Evolutionary conservation across 2,113 vertebrate species (phyloP), one percentile per base, ranked within the genome.

Genomic region (Pantherophis guttatus): DNA sequence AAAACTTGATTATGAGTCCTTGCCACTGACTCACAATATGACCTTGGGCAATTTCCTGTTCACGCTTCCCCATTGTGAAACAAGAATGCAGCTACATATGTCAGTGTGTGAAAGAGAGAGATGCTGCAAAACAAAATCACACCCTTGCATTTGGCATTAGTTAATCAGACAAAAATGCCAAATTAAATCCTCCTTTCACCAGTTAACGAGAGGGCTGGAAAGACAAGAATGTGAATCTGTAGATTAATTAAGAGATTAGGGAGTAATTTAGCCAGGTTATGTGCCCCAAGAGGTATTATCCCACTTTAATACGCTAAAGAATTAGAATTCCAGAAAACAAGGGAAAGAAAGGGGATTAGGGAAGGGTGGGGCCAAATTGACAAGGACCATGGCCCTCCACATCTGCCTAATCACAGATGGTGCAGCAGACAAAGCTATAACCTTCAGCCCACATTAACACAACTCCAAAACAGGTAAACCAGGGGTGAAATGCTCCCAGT

Each of bases 11-110:
- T 52, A n/a, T 88, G 62, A 88, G 13, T 92, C 44, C 59, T 48
- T 92, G 91, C 91, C 91, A 92, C 91, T 92, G 91, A 88, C 62
- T 92, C 87, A 92, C 50, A 88, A 15, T 29, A 86, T 88, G 87
- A 86, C n/a, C 55, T 93, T 91, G 94, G 94, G 93, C 94, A 95
- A 90, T 57, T 92, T 92, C 86, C 91, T 92, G 88, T 53, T 62
- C 58, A 19, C 53, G 53, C 87, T 88, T 70, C 87, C 59, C 91
- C 62, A 21, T 88, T 92, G 50, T 88, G 58, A 88, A 92, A 75
- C 24, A 29, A 87, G 62, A 53, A 21, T 19, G 52, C 86, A 59
- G 5, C 29, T 52, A 88, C 59, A 26, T 54, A 88, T 52, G 53
- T 26, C 54, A 26, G 54, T 17, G 29, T 17, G 54, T 44, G 54